Conservation (phyloP, 2,797 vertebrate genomes). For the Lepilemur septentrionalis region DNA sequence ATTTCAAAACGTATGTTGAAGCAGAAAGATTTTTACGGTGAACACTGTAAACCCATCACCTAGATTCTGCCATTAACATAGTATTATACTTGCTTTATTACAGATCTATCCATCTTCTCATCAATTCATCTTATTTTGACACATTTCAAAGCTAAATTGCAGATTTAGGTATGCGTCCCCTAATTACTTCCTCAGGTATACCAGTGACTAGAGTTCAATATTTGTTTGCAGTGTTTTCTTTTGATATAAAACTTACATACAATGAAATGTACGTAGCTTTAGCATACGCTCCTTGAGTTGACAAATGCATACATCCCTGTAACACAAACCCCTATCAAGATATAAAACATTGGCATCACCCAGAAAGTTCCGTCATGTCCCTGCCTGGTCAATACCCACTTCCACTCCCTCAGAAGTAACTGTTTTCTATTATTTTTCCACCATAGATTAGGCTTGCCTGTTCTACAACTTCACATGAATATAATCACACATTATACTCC, state of each 20-base stretch:
- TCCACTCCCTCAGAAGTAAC: not conserved
- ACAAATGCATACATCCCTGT: not conserved
- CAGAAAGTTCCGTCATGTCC: not conserved
- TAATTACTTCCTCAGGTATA: not conserved
- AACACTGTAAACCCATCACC: not conserved
- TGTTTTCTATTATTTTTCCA: not conserved
- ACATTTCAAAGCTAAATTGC: not conserved
- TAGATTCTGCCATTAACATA: not conserved
- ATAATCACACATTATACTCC: not conserved
- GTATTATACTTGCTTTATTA: not conserved
- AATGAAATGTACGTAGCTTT: not conserved
- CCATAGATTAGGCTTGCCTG: not conserved
- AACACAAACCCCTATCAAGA: not conserved
- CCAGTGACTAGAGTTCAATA: not conserved
- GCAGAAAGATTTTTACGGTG: not conserved
- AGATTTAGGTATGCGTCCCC: not conserved
- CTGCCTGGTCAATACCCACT: not conserved
- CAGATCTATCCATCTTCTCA: not conserved
- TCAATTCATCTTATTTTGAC: conserved; percentile 2
- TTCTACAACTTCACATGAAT: not conserved
- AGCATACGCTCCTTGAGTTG: not conserved
- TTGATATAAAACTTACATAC: not conserved
- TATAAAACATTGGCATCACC: not conserved
- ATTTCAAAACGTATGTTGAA: not conserved
- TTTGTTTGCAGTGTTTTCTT: not conserved